phyloP scores from a whole-genome alignment of 2,888 invertebrate species.

The Cheilosia soror region DNA sequence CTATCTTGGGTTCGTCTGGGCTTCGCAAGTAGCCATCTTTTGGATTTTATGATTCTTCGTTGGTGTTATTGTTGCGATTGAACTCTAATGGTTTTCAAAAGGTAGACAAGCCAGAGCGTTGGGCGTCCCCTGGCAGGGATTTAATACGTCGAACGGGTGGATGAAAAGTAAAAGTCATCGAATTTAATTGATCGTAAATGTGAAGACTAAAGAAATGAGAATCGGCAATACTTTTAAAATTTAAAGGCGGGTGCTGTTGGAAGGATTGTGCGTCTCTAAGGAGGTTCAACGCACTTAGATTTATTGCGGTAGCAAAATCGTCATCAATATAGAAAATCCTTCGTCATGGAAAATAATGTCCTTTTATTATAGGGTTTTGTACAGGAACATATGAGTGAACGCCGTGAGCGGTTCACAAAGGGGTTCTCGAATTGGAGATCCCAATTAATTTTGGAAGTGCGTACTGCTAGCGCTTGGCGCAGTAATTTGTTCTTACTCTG shows the following conservation, averaged over 20 bases:
- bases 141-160: not conserved
- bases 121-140: not conserved
- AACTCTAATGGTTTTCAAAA: conserved; percentile 17
- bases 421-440: too few species aligned
- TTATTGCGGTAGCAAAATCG: too few species aligned
- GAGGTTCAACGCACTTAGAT: too few species aligned
- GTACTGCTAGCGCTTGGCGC: too few species aligned
- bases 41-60: conserved; percentile 38
- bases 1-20: conserved; percentile 36
- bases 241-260: conserved; percentile 15
- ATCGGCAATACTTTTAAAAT: conserved; percentile 27
- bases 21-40: conserved; percentile 15
- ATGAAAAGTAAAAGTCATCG: conserved; percentile 52
- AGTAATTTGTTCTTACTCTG: too few species aligned
- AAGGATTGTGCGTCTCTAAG: not conserved
- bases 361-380: too few species aligned
- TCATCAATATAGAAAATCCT: too few species aligned
- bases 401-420: too few species aligned
- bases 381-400: too few species aligned
- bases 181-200: conserved; percentile 51
- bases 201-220: not conserved
- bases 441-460: too few species aligned
- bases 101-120: not conserved
- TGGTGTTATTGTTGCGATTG: conserved; percentile 23
- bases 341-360: too few species aligned